Evolutionary conservation across 2,113 vertebrate species (phyloP).

Genomic region (Mormyrus lacerda): DNA sequence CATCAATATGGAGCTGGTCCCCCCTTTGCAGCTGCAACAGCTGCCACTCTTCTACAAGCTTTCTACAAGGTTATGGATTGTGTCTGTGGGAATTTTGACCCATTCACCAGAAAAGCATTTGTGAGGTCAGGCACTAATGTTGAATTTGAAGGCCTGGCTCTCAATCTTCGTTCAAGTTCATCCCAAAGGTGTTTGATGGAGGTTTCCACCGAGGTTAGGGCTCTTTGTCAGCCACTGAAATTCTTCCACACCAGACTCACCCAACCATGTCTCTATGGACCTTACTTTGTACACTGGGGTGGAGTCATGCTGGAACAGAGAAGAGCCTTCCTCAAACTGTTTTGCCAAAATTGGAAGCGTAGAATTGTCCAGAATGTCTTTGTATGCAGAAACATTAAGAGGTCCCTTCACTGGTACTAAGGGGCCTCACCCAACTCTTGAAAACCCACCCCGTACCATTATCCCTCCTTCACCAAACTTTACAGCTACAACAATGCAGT

Average conservation of each 20-base stretch:
- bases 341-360: background rate
- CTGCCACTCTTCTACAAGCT: background rate
- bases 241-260: background rate
- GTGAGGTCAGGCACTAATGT: background rate
- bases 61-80: background rate
- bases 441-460: background rate
- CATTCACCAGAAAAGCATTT: background rate
- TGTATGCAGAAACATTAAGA: background rate
- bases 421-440: background rate
- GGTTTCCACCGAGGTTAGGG: background rate
- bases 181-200: background rate
- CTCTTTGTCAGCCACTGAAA: background rate
- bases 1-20: background rate
- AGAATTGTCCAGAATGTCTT: background rate
- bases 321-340: background rate
- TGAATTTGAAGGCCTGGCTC: background rate
- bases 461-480: background rate
- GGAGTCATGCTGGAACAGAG: background rate
- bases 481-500: background rate
- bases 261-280: background rate
- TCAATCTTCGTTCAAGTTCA: background rate
- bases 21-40: background rate
- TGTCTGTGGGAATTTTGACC: background rate
- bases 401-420: background rate
- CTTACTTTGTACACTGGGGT: background rate